Conservation (phyloP, 2,113 vertebrate genomes). For the Ceuthmochares aereus region DNA sequence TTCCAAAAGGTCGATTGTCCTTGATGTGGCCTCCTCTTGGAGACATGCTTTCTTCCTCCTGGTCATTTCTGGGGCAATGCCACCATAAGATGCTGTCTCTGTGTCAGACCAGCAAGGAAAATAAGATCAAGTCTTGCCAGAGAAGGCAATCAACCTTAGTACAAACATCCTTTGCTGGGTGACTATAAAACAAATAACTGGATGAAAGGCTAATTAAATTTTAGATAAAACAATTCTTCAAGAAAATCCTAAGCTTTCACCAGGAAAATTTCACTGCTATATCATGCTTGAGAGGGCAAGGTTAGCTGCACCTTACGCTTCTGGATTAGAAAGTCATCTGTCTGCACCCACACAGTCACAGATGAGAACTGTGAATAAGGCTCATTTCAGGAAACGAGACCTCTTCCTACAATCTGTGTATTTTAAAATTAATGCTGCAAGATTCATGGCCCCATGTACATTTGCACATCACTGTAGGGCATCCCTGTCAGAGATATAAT, state of each 20-base stretch:
- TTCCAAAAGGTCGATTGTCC: background rate
- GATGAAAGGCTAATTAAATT: background rate
- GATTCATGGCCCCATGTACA: accelerated
- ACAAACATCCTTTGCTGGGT: background rate
- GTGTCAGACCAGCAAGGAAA: background rate
- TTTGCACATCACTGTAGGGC: background rate
- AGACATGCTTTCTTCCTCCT: background rate
- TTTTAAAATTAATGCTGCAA: background rate
- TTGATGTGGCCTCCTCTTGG: background rate
- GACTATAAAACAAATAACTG: background rate
- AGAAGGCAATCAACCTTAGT: background rate
- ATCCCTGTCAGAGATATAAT: background rate
- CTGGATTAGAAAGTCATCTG: background rate
- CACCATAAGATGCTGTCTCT: background rate
- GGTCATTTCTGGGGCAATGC: background rate
- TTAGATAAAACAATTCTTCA: background rate
- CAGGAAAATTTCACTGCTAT: background rate
- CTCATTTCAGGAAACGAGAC: background rate
- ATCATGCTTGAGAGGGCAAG: background rate
- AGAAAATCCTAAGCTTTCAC: background rate
- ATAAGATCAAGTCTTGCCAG: background rate
- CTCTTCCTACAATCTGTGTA: background rate
- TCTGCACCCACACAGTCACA: background rate
- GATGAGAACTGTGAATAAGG: background rate
- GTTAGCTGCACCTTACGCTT: background rate